Evolutionary conservation across 2,888 invertebrate species (phyloP).

Genomic region (Deroplatys truncata): DNA sequence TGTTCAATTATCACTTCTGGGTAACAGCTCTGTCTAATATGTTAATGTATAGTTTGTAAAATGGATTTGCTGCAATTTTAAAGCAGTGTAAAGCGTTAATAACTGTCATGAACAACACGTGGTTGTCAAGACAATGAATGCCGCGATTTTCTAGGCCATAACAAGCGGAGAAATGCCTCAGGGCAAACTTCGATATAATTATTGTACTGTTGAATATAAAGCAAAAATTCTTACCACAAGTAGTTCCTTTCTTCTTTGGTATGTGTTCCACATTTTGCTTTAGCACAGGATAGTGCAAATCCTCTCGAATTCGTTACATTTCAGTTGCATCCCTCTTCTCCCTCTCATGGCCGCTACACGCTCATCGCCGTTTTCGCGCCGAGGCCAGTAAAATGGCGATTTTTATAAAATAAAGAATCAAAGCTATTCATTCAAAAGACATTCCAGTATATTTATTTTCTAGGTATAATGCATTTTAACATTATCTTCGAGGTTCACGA

Average conservation of each 20-base stretch:
- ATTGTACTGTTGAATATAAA: background rate
- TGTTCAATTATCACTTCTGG: background rate
- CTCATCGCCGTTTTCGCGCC: conserved; percentile 30
- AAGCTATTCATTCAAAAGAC: conserved; percentile 4
- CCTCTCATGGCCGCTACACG: conserved; percentile 25
- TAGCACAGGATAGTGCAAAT: background rate
- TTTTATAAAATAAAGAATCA: conserved; percentile 24
- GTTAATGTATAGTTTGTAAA: background rate
- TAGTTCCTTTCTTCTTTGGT: background rate
- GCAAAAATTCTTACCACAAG: conserved; percentile 12
- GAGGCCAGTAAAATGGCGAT: conserved; percentile 29
- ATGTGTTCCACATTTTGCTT: background rate
- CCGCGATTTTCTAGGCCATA: conserved; percentile 26
- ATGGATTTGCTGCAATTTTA: background rate
- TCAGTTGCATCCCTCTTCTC: background rate
- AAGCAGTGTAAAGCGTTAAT: background rate
- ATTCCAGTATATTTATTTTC: background rate
- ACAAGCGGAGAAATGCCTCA: conserved; percentile 11
- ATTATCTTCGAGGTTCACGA: background rate
- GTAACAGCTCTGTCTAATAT: background rate
- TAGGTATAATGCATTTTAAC: background rate
- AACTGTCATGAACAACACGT: conserved; percentile 29
- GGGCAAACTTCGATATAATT: conserved; percentile 16
- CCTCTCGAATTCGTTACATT: background rate
- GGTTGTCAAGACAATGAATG: conserved; percentile 30